phyloP scores from a whole-genome alignment of 2,113 vertebrate species.

The Dascyllus trimaculatus region DNA sequence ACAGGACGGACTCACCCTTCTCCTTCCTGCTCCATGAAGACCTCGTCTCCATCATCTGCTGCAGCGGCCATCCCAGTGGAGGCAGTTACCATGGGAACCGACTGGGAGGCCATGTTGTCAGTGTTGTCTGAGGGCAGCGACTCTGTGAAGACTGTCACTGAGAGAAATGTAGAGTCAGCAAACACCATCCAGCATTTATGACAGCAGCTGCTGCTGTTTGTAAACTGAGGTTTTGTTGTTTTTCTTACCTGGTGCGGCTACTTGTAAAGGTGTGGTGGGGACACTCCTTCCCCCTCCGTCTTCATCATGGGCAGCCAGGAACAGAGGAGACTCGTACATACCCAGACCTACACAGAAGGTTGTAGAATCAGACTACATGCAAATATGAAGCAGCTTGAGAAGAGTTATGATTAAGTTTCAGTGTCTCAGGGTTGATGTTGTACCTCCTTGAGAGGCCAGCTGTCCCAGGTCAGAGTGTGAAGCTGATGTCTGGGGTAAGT shows the following conservation, averaged over 20 bases:
- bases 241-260: slow-evolving; percentile 92
- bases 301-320: slow-evolving; percentile 94
- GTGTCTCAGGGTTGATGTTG: not conserved
- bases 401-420: not conserved
- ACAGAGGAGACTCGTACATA: slow-evolving; percentile 98
- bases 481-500: slow-evolving; percentile 92
- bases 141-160: slow-evolving; percentile 96
- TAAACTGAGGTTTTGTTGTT: not conserved
- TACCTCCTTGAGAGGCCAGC: slow-evolving; percentile 98
- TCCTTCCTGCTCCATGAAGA: slow-evolving; percentile 94
- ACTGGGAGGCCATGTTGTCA: slow-evolving; percentile 95
- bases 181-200: not conserved
- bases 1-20: slow-evolving; percentile 86
- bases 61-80: slow-evolving; percentile 88
- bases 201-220: no score
- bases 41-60: slow-evolving; percentile 94
- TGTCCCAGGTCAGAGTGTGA: slow-evolving; percentile 97
- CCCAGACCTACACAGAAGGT: slow-evolving; percentile 85
- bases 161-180: not conserved
- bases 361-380: no score
- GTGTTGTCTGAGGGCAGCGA: slow-evolving; percentile 88
- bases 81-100: slow-evolving; percentile 97
- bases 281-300: slow-evolving; percentile 97
- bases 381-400: no score
- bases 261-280: slow-evolving; percentile 96